These are phyloP conservation scores for Drosophila meridiana DNA, from an alignment of 2,888 invertebrate genomes.

Conservation along the genomic window DNA sequence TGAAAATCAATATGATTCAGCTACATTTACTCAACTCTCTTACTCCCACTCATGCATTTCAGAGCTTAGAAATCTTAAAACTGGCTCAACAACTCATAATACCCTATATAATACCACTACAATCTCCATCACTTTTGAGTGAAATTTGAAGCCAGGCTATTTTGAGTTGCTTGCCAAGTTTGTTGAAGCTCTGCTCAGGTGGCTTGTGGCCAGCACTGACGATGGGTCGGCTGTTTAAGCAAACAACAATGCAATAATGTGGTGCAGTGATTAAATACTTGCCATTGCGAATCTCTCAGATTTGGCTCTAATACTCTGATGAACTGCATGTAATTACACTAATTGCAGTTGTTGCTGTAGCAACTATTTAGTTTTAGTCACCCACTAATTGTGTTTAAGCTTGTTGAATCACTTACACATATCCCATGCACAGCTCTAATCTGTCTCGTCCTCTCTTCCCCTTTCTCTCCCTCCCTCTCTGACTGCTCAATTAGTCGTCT, in stretches of 20 bases:
- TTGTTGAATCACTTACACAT: constrained; percentile 38
- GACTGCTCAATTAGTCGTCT: constrained; percentile 14
- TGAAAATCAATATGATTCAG: neutral
- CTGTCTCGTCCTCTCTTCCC: neutral
- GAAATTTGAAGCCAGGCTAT: constrained; percentile 68
- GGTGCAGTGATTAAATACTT: constrained; percentile 10
- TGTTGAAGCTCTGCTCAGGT: constrained; percentile 12
- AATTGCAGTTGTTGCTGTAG: constrained; percentile 35
- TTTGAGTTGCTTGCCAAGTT: constrained; percentile 31
- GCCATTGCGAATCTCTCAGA: neutral
- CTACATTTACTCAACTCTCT: neutral
- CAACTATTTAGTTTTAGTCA: constrained; percentile 27
- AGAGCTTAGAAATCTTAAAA: too few relatives aligned
- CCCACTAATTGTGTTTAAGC: constrained; percentile 53
- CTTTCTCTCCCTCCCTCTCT: too few relatives aligned
- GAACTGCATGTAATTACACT: constrained; percentile 38
- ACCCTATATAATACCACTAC: neutral
- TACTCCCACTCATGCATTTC: neutral
- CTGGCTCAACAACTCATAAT: neutral
- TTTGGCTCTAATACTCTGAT: constrained; percentile 18
- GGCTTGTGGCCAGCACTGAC: constrained; percentile 20
- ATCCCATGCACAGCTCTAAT: constrained; percentile 19
- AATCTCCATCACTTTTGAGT: constrained; percentile 34
- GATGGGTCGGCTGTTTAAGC: neutral
- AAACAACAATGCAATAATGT: constrained; percentile 14